phyloP scores from a whole-genome alignment of 2,888 invertebrate species.

The Rutpela maculata region DNA sequence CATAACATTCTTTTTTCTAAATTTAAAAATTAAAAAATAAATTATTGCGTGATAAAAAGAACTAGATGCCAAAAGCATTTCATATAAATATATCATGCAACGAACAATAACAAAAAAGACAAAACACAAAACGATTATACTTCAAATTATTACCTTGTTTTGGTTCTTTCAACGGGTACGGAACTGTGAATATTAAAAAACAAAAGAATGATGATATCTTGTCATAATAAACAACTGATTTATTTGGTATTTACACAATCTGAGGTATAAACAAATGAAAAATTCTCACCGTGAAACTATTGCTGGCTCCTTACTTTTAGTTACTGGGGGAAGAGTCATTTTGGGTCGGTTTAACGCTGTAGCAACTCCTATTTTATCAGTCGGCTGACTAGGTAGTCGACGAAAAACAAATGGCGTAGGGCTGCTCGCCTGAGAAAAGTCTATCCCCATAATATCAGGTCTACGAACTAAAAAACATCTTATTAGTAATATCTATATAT shows the following conservation, averaged over 20 bases:
- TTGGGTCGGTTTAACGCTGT: constrained; percentile 67
- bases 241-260: constrained; percentile 46
- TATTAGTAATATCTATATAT: constrained; percentile 3
- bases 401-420: constrained; percentile 64
- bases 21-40: too few relatives aligned
- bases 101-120: constrained; percentile 12
- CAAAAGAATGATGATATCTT: constrained; percentile 43
- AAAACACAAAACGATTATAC: constrained; percentile 32
- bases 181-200: constrained; percentile 45
- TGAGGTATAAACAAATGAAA: constrained; percentile 42
- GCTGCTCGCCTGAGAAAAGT: constrained; percentile 62
- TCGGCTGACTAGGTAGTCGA: constrained; percentile 62
- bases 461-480: constrained; percentile 36
- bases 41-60: too few relatives aligned
- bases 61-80: not conserved
- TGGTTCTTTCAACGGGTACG: constrained; percentile 54
- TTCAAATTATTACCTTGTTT: constrained; percentile 55
- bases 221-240: constrained; percentile 18
- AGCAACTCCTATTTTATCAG: constrained; percentile 57
- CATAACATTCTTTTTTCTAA: too few relatives aligned
- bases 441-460: constrained; percentile 59
- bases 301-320: constrained; percentile 67
- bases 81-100: constrained; percentile 27
- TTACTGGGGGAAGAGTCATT: constrained; percentile 70
- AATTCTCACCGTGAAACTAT: constrained; percentile 68